Conservation (phyloP, 1,140 invertebrate genomes). For the Drosophila lacertosa region DNA sequence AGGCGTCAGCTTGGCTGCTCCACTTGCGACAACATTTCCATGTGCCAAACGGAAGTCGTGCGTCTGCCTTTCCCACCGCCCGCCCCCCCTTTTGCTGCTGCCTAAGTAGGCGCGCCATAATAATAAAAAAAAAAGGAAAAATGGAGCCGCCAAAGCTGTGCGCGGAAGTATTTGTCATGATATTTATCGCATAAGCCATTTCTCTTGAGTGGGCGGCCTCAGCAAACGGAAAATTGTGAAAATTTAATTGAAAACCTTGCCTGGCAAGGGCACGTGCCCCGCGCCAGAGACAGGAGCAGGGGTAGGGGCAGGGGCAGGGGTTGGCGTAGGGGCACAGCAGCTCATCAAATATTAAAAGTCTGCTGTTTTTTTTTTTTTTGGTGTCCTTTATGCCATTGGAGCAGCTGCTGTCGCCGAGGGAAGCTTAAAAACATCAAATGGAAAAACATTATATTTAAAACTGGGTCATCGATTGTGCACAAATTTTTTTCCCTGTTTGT, state of each 20-base stretch:
- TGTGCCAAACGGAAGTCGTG: conserved; percentile 63
- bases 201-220: conserved; percentile 43
- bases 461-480: conserved; percentile 39
- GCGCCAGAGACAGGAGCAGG: conserved; percentile 4
- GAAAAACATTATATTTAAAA: conserved; percentile 39
- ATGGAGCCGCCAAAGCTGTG: conserved; percentile 33
- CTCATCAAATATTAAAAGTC: conserved; percentile 69
- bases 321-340: conserved; percentile 10
- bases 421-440: conserved; percentile 24
- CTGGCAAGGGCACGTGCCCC: conserved; percentile 45
- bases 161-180: conserved; percentile 76
- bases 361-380: conserved; percentile 41
- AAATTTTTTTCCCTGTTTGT: conserved; percentile 7
- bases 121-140: conserved; percentile 18
- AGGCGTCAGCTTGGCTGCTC: conserved; percentile 43
- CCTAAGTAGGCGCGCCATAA: conserved; percentile 31
- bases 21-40: conserved; percentile 54
- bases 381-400: conserved; percentile 35
- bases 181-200: conserved; percentile 79
- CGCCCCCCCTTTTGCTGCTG: neutral
- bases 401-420: conserved; percentile 47
- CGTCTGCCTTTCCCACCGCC: neutral
- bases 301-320: neutral
- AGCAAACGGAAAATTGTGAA: conserved; percentile 72
- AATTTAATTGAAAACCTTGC: conserved; percentile 77